A percentile compares a stretch with the other conserved stretches of the same genome.
Evolutionary conservation across 2,797 vertebrate genomes (phyloP).

Genomic region (Gallinago nigripennis): DNA sequence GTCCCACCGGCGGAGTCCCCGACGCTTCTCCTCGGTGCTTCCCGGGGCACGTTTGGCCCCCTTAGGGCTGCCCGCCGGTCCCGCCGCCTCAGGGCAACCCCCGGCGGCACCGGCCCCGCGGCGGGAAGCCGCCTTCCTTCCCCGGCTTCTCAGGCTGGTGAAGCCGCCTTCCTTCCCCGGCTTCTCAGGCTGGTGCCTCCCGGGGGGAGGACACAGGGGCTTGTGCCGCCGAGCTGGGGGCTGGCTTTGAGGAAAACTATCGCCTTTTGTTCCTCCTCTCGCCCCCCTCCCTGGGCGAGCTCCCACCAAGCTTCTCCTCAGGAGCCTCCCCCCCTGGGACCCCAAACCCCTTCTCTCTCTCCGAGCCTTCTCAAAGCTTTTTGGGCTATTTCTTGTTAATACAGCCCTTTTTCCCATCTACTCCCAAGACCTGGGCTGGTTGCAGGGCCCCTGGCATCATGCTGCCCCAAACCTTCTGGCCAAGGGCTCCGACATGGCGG

Average conservation of each 20-base stretch:
- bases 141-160: not conserved
- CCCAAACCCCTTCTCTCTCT: not conserved
- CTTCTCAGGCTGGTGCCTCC: not conserved
- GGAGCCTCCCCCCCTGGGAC: not conserved
- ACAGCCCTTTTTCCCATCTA: not conserved
- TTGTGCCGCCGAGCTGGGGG: not conserved
- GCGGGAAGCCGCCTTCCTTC: not conserved
- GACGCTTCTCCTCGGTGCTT: not conserved
- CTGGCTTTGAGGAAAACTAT: not conserved
- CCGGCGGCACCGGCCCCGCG: not conserved
- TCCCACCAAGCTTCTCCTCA: not conserved
- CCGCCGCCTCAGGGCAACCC: not conserved
- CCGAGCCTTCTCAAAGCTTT: not conserved
- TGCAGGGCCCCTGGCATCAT: accelerated
- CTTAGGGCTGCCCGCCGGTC: not conserved
- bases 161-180: not conserved
- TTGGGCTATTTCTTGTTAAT: not conserved
- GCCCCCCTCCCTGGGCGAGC: not conserved
- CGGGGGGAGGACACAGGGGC: not conserved
- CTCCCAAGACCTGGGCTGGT: not conserved
- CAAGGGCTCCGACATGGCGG: accelerated
- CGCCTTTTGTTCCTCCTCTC: constrained; percentile 1
- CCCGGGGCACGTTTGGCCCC: not conserved
- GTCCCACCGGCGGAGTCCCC: not conserved
- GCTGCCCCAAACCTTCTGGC: not conserved